Percentiles rank a stretch among this genome's conserved stretches.
Evolutionary conservation across 2,888 invertebrate species (phyloP).

Genomic region (Drosophila nigricruria): DNA sequence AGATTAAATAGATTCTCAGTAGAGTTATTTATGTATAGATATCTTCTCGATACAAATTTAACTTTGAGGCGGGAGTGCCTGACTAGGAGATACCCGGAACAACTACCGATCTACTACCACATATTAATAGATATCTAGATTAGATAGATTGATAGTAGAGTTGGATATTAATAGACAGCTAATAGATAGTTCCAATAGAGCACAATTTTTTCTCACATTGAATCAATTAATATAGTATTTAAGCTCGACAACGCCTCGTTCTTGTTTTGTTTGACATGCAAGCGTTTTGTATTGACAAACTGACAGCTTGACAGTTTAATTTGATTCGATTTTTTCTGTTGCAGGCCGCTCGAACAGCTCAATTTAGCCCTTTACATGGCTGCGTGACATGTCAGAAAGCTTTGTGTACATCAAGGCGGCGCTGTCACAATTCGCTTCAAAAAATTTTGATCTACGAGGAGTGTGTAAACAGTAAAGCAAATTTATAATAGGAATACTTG

Average conservation of each 20-base stretch:
- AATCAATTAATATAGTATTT: conserved; percentile 1
- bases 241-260: neutral
- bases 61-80: no score
- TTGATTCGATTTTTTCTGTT: conserved; percentile 5
- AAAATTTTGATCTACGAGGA: neutral
- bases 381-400: conserved; percentile 17
- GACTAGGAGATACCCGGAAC: neutral
- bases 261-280: neutral
- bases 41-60: no score
- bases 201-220: neutral
- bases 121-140: neutral
- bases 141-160: neutral
- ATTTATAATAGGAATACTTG: no score
- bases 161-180: neutral
- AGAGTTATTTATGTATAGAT: neutral
- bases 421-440: neutral
- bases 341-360: neutral
- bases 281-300: neutral
- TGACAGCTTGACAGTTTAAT: conserved; percentile 21
- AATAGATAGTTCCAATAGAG: neutral
- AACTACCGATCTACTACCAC: no score
- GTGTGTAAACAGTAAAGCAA: neutral
- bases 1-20: neutral
- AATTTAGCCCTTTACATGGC: conserved; percentile 5
- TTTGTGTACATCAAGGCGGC: neutral